These are phyloP conservation scores for Phoenicopterus ruber DNA, from an alignment of 2,113 vertebrate species.

Conservation along the genomic window DNA sequence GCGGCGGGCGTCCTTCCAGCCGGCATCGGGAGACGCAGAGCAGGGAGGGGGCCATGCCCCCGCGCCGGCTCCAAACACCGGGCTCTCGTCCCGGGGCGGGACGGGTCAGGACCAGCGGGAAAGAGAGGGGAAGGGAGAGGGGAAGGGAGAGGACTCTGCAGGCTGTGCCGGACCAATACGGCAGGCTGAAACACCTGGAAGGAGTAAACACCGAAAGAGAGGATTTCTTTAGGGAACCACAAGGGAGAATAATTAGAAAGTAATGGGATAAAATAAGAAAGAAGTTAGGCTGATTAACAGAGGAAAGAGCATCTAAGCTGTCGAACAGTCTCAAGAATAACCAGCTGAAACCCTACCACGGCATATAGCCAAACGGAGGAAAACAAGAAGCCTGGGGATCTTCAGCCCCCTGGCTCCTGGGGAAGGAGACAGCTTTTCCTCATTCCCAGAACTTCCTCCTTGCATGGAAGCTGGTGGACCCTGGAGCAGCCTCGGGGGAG, in stretches of 20 bases:
- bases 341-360: not conserved
- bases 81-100: not conserved
- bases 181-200: not conserved
- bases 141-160: not conserved
- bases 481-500: not conserved
- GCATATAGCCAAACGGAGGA: not conserved
- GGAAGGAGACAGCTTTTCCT: not conserved
- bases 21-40: accelerated
- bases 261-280: conserved; percentile 4
- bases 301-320: not conserved
- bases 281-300: not conserved
- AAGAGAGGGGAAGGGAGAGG: not conserved
- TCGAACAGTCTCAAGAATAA: not conserved
- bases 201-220: not conserved
- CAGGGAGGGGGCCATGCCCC: not conserved
- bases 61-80: accelerated
- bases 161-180: not conserved
- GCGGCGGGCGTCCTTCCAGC: accelerated
- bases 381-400: not conserved
- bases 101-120: accelerated
- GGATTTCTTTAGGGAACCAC: not conserved
- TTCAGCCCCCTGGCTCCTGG: accelerated
- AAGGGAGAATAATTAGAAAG: conserved; percentile 7
- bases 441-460: not conserved
- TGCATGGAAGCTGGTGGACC: accelerated